Conservation (phyloP, 2,888 invertebrate genomes). For the Trissoscelio sp. region DNA sequence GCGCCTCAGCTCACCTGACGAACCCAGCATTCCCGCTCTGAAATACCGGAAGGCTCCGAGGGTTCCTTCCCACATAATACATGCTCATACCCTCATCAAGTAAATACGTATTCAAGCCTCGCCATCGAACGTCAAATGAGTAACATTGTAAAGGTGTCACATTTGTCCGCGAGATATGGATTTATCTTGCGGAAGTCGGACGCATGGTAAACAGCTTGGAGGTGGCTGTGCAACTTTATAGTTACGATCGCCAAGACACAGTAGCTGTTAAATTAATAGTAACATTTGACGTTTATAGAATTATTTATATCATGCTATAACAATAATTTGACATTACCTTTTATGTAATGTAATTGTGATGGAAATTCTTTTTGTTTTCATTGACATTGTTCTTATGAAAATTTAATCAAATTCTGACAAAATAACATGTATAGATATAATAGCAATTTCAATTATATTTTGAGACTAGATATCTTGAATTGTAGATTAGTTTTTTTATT, state of each 20-base stretch:
- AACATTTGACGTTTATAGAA: conserved; percentile 13
- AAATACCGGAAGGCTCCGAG: conserved; percentile 67
- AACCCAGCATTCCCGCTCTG: conserved; percentile 54
- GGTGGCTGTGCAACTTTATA: conserved; percentile 6
- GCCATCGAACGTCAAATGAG: neutral
- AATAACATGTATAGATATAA: too few species aligned
- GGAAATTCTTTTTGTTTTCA: too few species aligned
- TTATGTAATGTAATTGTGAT: too few species aligned
- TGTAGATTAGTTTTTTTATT: too few species aligned
- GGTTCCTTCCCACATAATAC: conserved; percentile 53
- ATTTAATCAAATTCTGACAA: too few species aligned
- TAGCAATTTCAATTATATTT: too few species aligned
- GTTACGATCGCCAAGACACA: conserved; percentile 1
- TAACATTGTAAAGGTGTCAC: conserved; percentile 35
- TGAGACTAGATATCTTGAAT: too few species aligned
- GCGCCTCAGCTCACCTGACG: conserved; percentile 81
- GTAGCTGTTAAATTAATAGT: conserved; percentile 25
- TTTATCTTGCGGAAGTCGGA: conserved; percentile 27
- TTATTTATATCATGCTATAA: neutral
- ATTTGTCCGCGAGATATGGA: conserved; percentile 30
- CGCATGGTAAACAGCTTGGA: conserved; percentile 1
- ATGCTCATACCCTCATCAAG: conserved; percentile 38
- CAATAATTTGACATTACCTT: neutral
- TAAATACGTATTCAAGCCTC: conserved; percentile 38
- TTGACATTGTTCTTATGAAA: too few species aligned